Evolutionary conservation across 2,888 invertebrate species (phyloP).

Genomic region (Drosophila fungiperda): DNA sequence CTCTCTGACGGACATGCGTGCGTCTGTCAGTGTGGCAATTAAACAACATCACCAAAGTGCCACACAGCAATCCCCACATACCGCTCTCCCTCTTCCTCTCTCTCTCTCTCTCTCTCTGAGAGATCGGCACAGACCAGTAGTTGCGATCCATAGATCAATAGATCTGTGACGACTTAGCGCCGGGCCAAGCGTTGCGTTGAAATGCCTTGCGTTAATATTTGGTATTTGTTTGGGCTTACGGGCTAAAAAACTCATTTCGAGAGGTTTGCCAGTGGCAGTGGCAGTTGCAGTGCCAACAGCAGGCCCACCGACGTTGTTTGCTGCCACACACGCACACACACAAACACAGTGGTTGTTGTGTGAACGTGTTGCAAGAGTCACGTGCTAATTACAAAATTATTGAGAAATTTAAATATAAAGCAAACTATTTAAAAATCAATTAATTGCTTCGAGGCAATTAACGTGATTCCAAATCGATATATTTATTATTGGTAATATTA

Average conservation of each 20-base stretch:
- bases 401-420: not conserved
- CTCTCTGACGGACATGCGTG: conserved; percentile 66
- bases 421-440: conserved; percentile 2
- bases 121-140: conserved; percentile 1
- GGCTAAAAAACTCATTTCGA: conserved; percentile 41
- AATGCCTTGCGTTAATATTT: conserved; percentile 77
- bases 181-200: conserved; percentile 59
- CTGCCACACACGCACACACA: conserved; percentile 33
- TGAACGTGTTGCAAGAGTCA: conserved; percentile 1
- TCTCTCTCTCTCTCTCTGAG: not conserved
- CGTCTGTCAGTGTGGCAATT: conserved; percentile 75
- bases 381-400: conserved; percentile 36
- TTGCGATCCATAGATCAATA: conserved; percentile 7
- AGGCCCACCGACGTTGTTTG: conserved; percentile 69
- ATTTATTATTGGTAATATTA: not conserved
- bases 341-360: conserved; percentile 27
- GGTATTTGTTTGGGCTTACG: conserved; percentile 74
- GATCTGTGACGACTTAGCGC: conserved; percentile 48
- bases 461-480: not conserved
- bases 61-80: conserved; percentile 42
- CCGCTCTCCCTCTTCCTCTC: conserved; percentile 8
- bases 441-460: not conserved
- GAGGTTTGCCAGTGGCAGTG: conserved; percentile 37
- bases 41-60: conserved; percentile 74
- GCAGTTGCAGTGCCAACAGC: conserved; percentile 25